Base-by-base conservation (phyloP, 2,113 vertebrate species). In the Uria lomvia region DNA sequence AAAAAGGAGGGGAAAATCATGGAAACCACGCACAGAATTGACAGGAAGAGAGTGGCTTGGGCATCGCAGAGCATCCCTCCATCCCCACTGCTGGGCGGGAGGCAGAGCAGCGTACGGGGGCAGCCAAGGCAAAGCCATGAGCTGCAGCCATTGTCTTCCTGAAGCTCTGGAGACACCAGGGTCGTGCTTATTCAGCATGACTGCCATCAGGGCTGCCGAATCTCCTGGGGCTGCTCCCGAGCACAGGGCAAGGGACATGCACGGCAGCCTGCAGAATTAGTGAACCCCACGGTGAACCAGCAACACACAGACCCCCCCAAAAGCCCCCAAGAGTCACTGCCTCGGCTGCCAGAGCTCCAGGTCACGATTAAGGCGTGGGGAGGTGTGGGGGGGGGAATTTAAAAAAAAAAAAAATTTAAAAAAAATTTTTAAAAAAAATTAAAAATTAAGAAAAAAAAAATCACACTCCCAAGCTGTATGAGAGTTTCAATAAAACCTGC, bases 231-330 rank as follows among this genome's bases (percentile, higher is more conserved):
- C 56, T 32, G 70, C 42, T 71, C 63, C 70, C 21, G 12, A 19
- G 71, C 32, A 8, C 1, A 6, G 59, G 29, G 40, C 0, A 4
- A 60, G 53, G 18, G 49, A 43, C 5, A 0, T 6, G 32, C 70
- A 11, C 0, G 19, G 22, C 1, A 0, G 3, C 9, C 60, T 14
- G 36, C 24, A 66, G 16, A 26, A n/a, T 19, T 20, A 4, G 23
- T 0, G 6, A 43, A 1, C 2, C 36, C 17, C 13, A 9, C 1
- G 3, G 4, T n/a, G 67, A 67, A 38, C 34, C 16, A 23, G 50
- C 52, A n/a, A 18, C 0, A 1, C 32, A 23, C 47, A 75, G 50
- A 62, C 12, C 60, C 76, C 71, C 32, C 43, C 21, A 38, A 19
- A 34, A 53, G 67, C 26, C 32, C 15, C 36, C 1, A 9, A 17